These are phyloP conservation scores for Chaetura pelagica DNA, from an alignment of 2,113 vertebrate species.

Conservation along the genomic window DNA sequence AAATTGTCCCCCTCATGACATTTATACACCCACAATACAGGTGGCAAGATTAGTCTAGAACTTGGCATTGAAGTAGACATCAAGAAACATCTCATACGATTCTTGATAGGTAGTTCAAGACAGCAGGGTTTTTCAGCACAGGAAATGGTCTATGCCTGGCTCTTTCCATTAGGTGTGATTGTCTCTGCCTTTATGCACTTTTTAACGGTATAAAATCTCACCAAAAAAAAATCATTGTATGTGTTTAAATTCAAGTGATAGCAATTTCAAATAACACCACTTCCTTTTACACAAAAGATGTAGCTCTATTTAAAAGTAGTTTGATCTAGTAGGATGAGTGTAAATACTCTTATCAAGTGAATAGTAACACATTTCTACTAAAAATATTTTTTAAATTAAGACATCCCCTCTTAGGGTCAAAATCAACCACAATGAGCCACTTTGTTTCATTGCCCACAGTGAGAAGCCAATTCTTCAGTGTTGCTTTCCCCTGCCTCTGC, in stretches of 20 bases:
- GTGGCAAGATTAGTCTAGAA: constrained; percentile 36
- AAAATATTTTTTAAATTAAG: background rate
- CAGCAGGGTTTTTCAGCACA: constrained; percentile 26
- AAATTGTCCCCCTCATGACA: background rate
- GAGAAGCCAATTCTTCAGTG: background rate
- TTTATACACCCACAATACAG: background rate
- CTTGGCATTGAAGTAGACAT: constrained; percentile 56
- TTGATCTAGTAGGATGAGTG: background rate
- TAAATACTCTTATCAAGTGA: background rate
- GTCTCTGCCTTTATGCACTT: background rate
- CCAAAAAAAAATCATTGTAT: background rate
- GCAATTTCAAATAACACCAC: background rate
- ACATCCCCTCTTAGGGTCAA: background rate
- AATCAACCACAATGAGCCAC: background rate
- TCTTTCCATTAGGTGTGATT: background rate
- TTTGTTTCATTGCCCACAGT: background rate
- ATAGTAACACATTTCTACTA: background rate
- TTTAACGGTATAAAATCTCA: background rate
- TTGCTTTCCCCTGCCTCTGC: background rate
- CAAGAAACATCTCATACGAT: constrained; percentile 63
- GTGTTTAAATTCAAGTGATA: background rate
- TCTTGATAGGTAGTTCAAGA: constrained; percentile 23
- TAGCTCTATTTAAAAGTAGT: background rate
- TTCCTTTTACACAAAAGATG: background rate
- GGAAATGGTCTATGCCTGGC: background rate